Evolutionary conservation across 2,113 vertebrate genomes (phyloP), one percentile per base, ranked within the genome.

Genomic region (Brachyhypopomus occidentalis): DNA sequence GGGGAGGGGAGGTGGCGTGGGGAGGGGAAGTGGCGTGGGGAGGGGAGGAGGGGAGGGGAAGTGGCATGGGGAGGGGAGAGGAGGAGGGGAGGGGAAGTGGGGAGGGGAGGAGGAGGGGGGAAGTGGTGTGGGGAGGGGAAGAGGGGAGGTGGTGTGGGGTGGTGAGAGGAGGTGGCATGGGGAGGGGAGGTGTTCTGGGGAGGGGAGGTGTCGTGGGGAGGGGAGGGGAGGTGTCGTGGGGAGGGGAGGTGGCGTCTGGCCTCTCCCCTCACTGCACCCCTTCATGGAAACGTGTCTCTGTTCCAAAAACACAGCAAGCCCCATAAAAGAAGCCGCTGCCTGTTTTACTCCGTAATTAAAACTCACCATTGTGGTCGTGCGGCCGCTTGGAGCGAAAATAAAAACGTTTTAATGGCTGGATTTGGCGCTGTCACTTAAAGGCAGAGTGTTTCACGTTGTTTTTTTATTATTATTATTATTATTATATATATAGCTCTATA

Each of bases 291-390:
- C 73, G 56, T 73, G 64, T 82, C 78, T 77, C 48, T 23, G 56
- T 45, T 85, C 78, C 82, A 86, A 86, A 90, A 88, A 85, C 78
- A 84, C 77, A 85, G 70, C 82, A 84, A 84, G 81, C 82, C 86
- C 75, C 84, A 78, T 91, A 88, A 90, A 92, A 86, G 34, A 52
- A 71, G 19, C 85, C 86, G 71, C 85, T 87, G 78, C 48, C 74
- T 69, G 82, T 88, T 83, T 85, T 80, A 85, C 85, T 87, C 84
- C 75, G 73, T 25, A 87, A 89, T 91, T 87, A 89, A 90, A 89
- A 91, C 81, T 91, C 60, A 84, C 30, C 60, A 82, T 79, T 83
- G 82, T 66, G 81, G 88, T 60, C 85, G 72, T 85, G 41, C 11
- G 41, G 82, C 87, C 87, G 72, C 63, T 80, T 72, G 62, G 69